Evolutionary conservation across 2,888 invertebrate genomes (phyloP).

Genomic region (Anorthoa munda): DNA sequence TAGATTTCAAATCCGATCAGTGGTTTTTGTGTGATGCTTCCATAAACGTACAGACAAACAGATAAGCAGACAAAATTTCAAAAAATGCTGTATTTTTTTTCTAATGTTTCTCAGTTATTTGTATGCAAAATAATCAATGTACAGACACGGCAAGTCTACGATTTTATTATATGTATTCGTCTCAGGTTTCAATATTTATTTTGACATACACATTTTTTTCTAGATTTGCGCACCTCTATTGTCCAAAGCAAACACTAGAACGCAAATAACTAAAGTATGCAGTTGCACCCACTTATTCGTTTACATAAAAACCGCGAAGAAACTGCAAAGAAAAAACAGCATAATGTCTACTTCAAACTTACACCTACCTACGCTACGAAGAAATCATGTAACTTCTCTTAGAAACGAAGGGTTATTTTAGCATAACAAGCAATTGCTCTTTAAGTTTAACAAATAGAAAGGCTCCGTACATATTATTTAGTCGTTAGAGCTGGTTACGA

Average conservation of each 20-base stretch:
- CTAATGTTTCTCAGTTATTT: too few relatives aligned
- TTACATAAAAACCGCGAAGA: slow-evolving; percentile 14
- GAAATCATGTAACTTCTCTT: slow-evolving; percentile 30
- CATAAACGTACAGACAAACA: too few relatives aligned
- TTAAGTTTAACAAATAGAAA: slow-evolving; percentile 56
- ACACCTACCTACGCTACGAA: slow-evolving; percentile 9
- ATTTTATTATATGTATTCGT: too few relatives aligned
- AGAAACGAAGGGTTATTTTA: slow-evolving; percentile 46
- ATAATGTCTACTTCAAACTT: slow-evolving; percentile 12
- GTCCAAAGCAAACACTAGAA: background rate
- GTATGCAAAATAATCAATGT: too few relatives aligned
- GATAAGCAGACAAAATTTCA: too few relatives aligned
- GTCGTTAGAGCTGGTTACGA: slow-evolving; percentile 54
- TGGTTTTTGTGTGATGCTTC: too few relatives aligned
- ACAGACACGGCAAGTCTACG: too few relatives aligned
- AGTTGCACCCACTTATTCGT: background rate
- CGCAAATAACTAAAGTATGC: slow-evolving; percentile 11
- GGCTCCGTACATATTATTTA: slow-evolving; percentile 51
- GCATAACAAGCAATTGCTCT: slow-evolving; percentile 60
- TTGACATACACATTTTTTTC: background rate
- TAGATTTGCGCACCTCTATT: background rate
- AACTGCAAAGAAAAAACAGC: background rate
- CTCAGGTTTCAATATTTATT: background rate
- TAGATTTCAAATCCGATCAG: too few relatives aligned
- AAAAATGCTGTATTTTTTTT: too few relatives aligned